Conservation (phyloP, 1,140 invertebrate species). For the Capitella teleta region DNA sequence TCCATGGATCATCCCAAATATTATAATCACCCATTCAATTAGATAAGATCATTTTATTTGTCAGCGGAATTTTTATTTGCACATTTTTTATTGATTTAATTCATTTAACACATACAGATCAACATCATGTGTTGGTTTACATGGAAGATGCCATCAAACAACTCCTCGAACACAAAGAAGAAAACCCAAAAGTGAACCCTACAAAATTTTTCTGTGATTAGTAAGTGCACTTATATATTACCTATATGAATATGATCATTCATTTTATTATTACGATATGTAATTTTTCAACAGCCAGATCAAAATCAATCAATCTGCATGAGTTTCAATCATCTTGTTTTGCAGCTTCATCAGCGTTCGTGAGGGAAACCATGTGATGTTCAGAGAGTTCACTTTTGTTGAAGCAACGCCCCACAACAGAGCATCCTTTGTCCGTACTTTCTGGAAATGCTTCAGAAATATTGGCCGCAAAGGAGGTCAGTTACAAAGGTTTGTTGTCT, state of each 20-base stretch:
- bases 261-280: neutral
- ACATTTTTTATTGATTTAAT: no score
- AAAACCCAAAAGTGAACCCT: slow-evolving; percentile 38
- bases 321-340: no score
- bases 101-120: slow-evolving; percentile 16
- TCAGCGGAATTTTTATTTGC: no score
- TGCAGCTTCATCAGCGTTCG: slow-evolving; percentile 33
- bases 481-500: neutral
- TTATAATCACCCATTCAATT: no score
- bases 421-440: slow-evolving; percentile 35
- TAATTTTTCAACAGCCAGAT: no score
- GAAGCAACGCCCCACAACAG: slow-evolving; percentile 36
- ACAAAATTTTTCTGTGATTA: slow-evolving; percentile 38
- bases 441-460: slow-evolving; percentile 37
- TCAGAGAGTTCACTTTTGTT: slow-evolving; percentile 36
- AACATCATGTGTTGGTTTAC: slow-evolving; percentile 34
- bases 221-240: slow-evolving; percentile 24
- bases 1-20: no score
- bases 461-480: slow-evolving; percentile 40
- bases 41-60: no score
- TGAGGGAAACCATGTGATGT: slow-evolving; percentile 40
- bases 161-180: slow-evolving; percentile 34
- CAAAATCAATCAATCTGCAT: no score
- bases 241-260: neutral
- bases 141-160: slow-evolving; percentile 37